Base-by-base conservation (phyloP, 2,113 vertebrate species). In the Chaenocephalus aceratus region DNA sequence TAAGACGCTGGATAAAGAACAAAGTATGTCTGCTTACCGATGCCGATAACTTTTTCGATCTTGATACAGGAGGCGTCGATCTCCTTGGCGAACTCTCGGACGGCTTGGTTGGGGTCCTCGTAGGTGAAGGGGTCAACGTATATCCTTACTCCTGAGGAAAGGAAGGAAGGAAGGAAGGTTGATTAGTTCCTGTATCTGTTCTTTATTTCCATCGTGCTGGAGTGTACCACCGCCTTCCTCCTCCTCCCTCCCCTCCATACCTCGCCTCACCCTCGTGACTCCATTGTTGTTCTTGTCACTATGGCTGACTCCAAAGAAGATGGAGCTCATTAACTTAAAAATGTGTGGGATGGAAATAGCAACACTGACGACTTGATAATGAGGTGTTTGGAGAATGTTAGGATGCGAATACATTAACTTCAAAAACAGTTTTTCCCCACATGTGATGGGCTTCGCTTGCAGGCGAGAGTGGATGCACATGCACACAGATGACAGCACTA, bases 101-200 rank as follows among this genome's bases (percentile, higher is more conserved):
- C 98, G 41, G 98, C 98, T 91, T 99, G 98, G 94, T 99, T 99
- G 16, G 98, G 98, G 91, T 99, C 98, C 91, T 99, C 98, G 1
- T 99, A 99, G 3, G 98, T 99, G 84, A 99, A 99, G 66, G 98
- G 98, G 90, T 99, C 98, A 58, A 99, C 97, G 4, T 99, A 99
- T 57, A 98, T 98, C 93, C 97, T 97, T 80, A 99, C 97, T 92
- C 97, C 98, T 99, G 91, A 66, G 30, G 36, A 84, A 63, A 88
- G 75, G 62, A 82, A 8, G 21, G 57, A 30, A 30, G 30, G 30
- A 30, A 30, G 30, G 30, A 83, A 80, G 59, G 83, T 89, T 88
- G 89, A 91, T 88, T 84, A 75, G 90, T 89, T 88, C 82, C 10
- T 18, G 78, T 65, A 54, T 93, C 87, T 93, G 91, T 89, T 92